A percentile compares a stretch with the other conserved stretches of the same genome.
Conservation (phyloP, 1,140 invertebrate species). For the Procambarus virginalis region DNA sequence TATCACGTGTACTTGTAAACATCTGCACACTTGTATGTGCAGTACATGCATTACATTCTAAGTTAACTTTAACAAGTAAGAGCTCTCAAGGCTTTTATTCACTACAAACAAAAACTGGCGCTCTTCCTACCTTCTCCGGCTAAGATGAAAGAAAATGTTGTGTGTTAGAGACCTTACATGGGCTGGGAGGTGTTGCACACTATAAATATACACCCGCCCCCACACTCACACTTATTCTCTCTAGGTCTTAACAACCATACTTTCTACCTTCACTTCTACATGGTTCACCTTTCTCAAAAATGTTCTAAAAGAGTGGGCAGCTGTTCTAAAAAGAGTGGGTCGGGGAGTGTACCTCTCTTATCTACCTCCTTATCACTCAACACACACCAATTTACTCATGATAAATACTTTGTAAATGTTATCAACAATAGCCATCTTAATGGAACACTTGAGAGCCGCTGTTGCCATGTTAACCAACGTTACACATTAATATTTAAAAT, state of each 20-base stretch:
- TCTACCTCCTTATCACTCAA: not conserved
- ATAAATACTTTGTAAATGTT: not conserved
- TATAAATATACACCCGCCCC: not conserved
- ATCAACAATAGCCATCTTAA: not conserved
- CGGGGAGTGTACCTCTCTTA: not conserved
- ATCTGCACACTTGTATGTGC: slow-evolving; percentile 16
- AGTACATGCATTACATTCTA: slow-evolving; percentile 25
- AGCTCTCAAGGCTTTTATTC: slow-evolving; percentile 18
- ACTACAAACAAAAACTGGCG: slow-evolving; percentile 10
- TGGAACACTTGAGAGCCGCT: not conserved
- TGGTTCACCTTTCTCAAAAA: not conserved
- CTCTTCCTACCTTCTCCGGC: slow-evolving; percentile 43
- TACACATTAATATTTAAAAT: not conserved
- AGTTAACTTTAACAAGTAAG: slow-evolving; percentile 28
- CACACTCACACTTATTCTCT: not conserved
- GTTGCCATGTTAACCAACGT: not conserved
- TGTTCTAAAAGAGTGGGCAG: too few species aligned
- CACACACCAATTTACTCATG: not conserved
- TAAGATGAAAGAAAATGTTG: slow-evolving; percentile 44
- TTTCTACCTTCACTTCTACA: not conserved
- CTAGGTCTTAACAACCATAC: not conserved
- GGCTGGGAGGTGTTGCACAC: not conserved
- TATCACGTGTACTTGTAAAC: slow-evolving; percentile 9
- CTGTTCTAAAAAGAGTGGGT: too few species aligned
- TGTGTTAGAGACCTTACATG: slow-evolving; percentile 20